phyloP scores from a whole-genome alignment of 1,140 invertebrate genomes.

The Drosophila biarmipes region DNA sequence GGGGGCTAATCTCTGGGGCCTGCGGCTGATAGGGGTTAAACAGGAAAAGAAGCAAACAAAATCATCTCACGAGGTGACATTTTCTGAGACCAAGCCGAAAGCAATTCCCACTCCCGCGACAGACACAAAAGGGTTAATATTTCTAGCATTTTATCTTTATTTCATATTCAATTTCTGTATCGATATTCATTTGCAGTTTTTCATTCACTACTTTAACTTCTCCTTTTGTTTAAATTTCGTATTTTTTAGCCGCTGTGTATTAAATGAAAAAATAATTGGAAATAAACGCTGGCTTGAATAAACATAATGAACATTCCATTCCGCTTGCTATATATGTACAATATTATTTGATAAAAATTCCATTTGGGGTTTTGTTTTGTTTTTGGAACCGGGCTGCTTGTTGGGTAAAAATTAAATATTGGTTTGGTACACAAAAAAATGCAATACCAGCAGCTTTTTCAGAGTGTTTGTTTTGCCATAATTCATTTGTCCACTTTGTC shows the following conservation, averaged over 20 bases:
- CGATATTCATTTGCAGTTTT: constrained; percentile 62
- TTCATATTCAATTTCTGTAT: constrained; percentile 78
- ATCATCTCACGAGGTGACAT: not conserved
- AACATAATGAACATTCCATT: constrained; percentile 58
- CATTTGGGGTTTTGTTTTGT: constrained; percentile 26
- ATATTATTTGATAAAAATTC: constrained; percentile 57
- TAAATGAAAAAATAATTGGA: constrained; percentile 35
- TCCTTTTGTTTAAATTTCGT: constrained; percentile 31
- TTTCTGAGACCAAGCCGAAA: constrained; percentile 4
- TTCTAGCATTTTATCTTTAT: constrained; percentile 76
- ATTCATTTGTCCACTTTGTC: constrained; percentile 44
- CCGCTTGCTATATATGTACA: constrained; percentile 49
- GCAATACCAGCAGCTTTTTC: constrained; percentile 60
- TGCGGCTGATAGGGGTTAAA: constrained; percentile 5
- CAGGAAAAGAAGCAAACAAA: not conserved
- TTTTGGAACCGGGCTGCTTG: constrained; percentile 1
- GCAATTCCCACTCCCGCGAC: constrained; percentile 27
- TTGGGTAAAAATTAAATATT: constrained; percentile 28
- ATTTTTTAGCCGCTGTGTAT: constrained; percentile 47
- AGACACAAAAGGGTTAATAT: constrained; percentile 66
- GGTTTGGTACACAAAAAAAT: constrained; percentile 22
- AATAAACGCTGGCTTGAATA: constrained; percentile 37
- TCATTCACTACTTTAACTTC: constrained; percentile 65
- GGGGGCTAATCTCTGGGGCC: constrained; percentile 64
- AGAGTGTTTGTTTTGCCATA: constrained; percentile 39